Conservation (phyloP, 2,797 vertebrate species). For the Argentina silus region DNA sequence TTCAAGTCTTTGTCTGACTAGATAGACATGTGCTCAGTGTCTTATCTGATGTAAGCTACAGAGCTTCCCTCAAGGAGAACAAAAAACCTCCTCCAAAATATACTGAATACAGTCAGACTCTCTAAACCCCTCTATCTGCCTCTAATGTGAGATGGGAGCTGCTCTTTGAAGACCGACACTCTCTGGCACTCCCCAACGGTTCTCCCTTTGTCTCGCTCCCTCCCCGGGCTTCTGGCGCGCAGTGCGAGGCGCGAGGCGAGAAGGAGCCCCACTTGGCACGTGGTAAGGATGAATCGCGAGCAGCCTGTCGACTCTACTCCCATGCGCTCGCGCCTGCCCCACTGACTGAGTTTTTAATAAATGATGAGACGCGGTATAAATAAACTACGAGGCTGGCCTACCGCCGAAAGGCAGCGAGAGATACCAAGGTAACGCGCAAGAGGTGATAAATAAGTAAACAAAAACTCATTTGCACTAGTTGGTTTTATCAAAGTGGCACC, state of each 20-base stretch:
- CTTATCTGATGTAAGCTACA: conserved; percentile 44
- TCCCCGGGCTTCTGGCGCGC: conserved; percentile 58
- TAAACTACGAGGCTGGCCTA: conserved; percentile 80
- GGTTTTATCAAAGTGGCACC: conserved; percentile 52
- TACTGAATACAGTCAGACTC: conserved; percentile 42
- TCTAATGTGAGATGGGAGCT: conserved; percentile 55
- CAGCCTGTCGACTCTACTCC: conserved; percentile 74
- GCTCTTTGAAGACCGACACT: conserved; percentile 51
- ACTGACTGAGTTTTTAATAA: conserved; percentile 88
- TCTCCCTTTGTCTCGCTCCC: conserved; percentile 60
- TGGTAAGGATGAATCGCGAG: conserved; percentile 72
- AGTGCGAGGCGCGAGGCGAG: conserved; percentile 45
- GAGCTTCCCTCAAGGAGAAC: conserved; percentile 40
- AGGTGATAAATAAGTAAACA: conserved; percentile 81
- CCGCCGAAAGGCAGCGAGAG: conserved; percentile 75
- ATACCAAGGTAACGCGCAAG: conserved; percentile 77
- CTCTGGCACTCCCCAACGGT: conserved; percentile 40
- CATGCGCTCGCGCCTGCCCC: conserved; percentile 76
- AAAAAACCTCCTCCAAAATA: conserved; percentile 45
- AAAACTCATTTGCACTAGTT: conserved; percentile 73
- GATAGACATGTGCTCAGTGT: conserved; percentile 36
- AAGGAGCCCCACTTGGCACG: conserved; percentile 77
- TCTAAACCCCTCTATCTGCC: conserved; percentile 35
- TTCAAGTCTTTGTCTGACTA: conserved; percentile 47
- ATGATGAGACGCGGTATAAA: conserved; percentile 83